These are phyloP conservation scores for Pandemis heparana DNA, from an alignment of 2,888 invertebrate species.

Conservation along the genomic window DNA sequence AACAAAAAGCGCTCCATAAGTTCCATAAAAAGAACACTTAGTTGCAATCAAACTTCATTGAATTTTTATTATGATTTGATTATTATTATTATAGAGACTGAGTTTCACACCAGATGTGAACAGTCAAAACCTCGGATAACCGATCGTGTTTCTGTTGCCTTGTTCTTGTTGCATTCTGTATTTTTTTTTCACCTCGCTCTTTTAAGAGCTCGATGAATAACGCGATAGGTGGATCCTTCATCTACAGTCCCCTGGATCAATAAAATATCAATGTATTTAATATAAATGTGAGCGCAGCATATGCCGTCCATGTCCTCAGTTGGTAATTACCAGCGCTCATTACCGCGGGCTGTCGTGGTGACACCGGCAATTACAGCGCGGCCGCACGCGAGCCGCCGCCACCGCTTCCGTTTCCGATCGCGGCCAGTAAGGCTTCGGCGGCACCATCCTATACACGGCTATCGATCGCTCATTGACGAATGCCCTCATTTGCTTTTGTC, in stretches of 20 bases:
- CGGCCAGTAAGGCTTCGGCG: slow-evolving; percentile 64
- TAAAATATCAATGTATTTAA: slow-evolving; percentile 13
- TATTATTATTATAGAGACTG: no score
- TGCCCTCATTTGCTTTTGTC: slow-evolving; percentile 7
- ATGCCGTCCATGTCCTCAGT: slow-evolving; percentile 56
- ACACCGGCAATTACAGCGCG: slow-evolving; percentile 72
- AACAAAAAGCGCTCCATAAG: slow-evolving; percentile 51
- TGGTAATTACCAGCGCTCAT: slow-evolving; percentile 53
- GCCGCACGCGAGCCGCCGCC: slow-evolving; percentile 69
- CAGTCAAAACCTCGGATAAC: no score
- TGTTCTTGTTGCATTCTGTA: no score
- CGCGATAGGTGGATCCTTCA: background rate
- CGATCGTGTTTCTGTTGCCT: no score
- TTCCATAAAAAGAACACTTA: background rate
- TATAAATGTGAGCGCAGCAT: slow-evolving; percentile 61
- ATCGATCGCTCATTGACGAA: slow-evolving; percentile 46
- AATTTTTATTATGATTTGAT: background rate
- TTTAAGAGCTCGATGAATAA: background rate
- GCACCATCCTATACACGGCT: slow-evolving; percentile 45
- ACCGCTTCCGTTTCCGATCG: slow-evolving; percentile 77
- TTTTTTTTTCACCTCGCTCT: background rate
- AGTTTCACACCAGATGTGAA: no score
- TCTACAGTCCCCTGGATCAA: background rate
- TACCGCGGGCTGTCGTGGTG: slow-evolving; percentile 58
- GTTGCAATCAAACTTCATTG: background rate